Evolutionary conservation across 2,113 vertebrate species (phyloP).

Genomic region (Lanius collurio): DNA sequence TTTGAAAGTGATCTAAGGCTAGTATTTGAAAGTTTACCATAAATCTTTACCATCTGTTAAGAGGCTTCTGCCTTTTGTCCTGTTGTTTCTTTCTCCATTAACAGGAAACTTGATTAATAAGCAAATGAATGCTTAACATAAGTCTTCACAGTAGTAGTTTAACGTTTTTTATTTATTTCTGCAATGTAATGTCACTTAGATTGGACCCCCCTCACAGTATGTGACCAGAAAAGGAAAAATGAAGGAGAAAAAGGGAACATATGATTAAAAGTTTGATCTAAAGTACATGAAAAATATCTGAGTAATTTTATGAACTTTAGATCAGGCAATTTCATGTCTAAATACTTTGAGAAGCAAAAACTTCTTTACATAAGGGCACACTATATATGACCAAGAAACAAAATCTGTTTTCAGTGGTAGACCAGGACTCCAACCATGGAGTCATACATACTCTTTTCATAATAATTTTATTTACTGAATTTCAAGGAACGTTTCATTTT

Average conservation of each 20-base stretch:
- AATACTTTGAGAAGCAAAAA: not conserved
- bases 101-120: not conserved
- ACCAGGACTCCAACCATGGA: not conserved
- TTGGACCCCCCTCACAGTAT: not conserved
- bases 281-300: not conserved
- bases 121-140: not conserved
- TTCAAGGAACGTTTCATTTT: not conserved
- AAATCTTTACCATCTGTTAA: not conserved
- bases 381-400: not conserved
- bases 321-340: not conserved
- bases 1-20: not conserved
- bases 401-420: not conserved
- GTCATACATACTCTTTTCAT: not conserved
- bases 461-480: not conserved
- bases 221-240: not conserved
- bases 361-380: not conserved
- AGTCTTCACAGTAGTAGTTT: not conserved
- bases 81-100: not conserved
- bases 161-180: not conserved
- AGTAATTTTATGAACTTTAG: not conserved
- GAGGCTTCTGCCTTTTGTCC: not conserved
- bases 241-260: not conserved
- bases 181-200: not conserved
- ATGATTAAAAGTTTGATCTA: not conserved
- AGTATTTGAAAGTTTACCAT: not conserved